These are phyloP conservation scores for Odocoileus hemionus DNA, from an alignment of 2,113 vertebrate genomes.

Conservation along the genomic window DNA sequence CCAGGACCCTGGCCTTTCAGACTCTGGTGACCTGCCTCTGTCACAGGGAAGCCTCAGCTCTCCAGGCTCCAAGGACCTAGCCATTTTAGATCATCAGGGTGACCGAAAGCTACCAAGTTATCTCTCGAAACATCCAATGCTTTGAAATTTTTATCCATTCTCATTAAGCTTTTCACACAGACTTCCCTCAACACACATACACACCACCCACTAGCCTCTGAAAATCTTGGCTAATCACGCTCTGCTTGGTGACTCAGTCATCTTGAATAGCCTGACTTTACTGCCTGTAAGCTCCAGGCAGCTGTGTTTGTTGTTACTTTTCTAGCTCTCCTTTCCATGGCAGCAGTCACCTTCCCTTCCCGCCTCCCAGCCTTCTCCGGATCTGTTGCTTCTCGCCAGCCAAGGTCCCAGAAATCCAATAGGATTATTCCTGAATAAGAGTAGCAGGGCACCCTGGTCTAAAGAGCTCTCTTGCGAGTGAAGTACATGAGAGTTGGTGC, in stretches of 20 bases:
- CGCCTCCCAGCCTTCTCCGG: neutral
- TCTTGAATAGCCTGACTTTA: neutral
- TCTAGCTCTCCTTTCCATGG: neutral
- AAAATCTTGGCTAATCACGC: neutral
- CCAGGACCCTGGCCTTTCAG: neutral
- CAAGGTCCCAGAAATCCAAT: neutral
- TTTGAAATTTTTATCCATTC: neutral
- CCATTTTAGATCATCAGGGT: neutral
- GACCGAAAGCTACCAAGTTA: neutral
- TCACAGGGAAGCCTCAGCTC: neutral
- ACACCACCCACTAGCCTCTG: neutral
- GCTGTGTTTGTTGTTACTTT: conserved; percentile 7
- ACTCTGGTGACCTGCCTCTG: neutral
- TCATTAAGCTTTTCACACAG: neutral
- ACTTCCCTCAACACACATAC: neutral
- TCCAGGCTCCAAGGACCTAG: neutral
- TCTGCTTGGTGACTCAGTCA: neutral
- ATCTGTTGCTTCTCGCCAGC: neutral
- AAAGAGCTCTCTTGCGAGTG: neutral
- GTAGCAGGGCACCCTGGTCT: neutral
- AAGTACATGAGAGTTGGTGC: neutral
- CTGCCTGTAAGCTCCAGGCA: neutral
- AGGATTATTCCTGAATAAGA: neutral
- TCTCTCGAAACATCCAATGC: neutral
- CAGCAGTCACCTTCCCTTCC: neutral